These are phyloP conservation scores for Amyelois transitella DNA, from an alignment of 1,140 invertebrate species.

Conservation along the genomic window DNA sequence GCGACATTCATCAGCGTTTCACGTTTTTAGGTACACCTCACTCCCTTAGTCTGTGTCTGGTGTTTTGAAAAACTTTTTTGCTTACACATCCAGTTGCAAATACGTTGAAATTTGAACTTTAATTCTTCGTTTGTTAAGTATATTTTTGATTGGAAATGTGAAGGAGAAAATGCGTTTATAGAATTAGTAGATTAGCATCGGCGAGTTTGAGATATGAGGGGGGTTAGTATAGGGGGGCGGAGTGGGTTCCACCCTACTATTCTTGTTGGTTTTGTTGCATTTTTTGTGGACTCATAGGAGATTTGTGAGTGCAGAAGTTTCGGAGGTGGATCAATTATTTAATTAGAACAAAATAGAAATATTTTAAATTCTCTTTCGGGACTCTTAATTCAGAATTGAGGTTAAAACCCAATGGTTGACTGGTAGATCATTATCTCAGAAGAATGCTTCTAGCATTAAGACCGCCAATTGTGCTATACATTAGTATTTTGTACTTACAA, in stretches of 20 bases:
- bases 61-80: conserved; percentile 48
- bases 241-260: conserved; percentile 43
- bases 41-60: conserved; percentile 52
- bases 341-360: conserved; percentile 7
- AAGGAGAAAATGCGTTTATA: conserved; percentile 56
- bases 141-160: conserved; percentile 16
- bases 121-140: conserved; percentile 18
- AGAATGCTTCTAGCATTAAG: neutral
- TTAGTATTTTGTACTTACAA: no score
- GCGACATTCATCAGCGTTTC: conserved; percentile 74
- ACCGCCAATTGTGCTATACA: no score
- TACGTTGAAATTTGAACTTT: conserved; percentile 19
- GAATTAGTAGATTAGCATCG: conserved; percentile 62
- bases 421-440: no score
- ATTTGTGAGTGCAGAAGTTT: conserved; percentile 27
- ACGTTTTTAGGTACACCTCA: conserved; percentile 62
- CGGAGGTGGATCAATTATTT: conserved; percentile 38
- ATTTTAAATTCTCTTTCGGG: no score
- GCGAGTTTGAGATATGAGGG: conserved; percentile 64
- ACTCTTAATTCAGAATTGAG: no score
- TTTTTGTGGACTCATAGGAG: conserved; percentile 58
- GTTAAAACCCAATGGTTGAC: no score
- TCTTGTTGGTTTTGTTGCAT: conserved; percentile 58
- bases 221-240: conserved; percentile 36
- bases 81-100: conserved; percentile 20